phyloP scores from a whole-genome alignment of 2,797 vertebrate genomes.

The Phoxinus dragarum region DNA sequence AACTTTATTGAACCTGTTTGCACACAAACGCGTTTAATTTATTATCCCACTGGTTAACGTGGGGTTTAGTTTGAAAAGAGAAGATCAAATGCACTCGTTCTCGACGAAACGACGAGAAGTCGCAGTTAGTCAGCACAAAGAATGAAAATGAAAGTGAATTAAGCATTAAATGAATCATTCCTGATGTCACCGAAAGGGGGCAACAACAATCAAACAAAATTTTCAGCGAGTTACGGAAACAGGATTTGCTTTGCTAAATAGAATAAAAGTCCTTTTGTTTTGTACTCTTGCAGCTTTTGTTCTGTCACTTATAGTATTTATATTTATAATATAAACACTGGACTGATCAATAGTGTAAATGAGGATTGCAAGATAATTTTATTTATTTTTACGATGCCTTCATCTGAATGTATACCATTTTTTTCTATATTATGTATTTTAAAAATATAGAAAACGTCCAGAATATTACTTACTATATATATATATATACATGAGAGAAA shows the following conservation, averaged over 20 bases:
- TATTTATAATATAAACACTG: not conserved
- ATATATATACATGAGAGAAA: not conserved
- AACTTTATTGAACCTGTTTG: not conserved
- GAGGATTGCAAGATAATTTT: not conserved
- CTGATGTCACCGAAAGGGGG: not conserved
- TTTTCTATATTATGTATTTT: not conserved
- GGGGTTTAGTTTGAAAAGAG: not conserved
- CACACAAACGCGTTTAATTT: not conserved
- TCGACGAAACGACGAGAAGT: constrained; percentile 15
- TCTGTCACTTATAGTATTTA: not conserved
- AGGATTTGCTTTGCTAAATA: not conserved
- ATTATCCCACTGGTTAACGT: not conserved
- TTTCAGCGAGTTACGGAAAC: not conserved
- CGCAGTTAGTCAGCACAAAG: constrained; percentile 73
- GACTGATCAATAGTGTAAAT: not conserved
- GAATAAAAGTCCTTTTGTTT: constrained; percentile 10
- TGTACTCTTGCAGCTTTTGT: not conserved
- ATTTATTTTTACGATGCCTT: not conserved
- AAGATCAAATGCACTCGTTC: not conserved
- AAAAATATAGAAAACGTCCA: not conserved
- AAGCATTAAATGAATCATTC: not conserved
- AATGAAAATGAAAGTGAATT: constrained; percentile 80
- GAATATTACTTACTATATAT: not conserved
- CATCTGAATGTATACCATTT: not conserved
- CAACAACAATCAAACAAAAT: not conserved